Base-by-base conservation (phyloP, 2,797 vertebrate species). In the Chiroxiphia lanceolata region DNA sequence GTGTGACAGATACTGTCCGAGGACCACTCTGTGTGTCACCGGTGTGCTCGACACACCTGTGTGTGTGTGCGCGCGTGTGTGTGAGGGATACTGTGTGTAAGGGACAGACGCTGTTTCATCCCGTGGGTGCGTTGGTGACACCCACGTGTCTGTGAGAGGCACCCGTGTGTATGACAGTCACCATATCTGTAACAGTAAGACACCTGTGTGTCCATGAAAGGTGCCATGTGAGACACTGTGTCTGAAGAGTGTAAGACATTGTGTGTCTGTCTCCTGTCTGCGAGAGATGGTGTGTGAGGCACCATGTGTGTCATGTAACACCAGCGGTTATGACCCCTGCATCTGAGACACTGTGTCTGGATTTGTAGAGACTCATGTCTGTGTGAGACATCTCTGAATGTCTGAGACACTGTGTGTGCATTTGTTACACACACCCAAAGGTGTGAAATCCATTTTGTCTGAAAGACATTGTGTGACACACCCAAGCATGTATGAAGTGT, bases 271-370 rank as follows among this genome's bases (percentile, higher is more conserved):
- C 33, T 26, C 9, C 6, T 15, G 22, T 29, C n/a, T 23, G 44
- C 20, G 74, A 19, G 78, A 8, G 78, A 5, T 1, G 3, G 5
- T 13, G n/a, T 22, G 21, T 26, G 45, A 44, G 20, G 27, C 31
- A 8, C 50, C 1, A 0, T 34, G n/a, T 3, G 0, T 10, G 10
- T 15, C 69, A n/a, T 40, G 13, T 29, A 13, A 51, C 36, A 18
- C 29, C 38, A 1, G 0, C 9, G 1, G 1, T 12, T 44, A 0
- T 20, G 42, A n/a, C 8, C 17, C 20, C 10, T 10, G 45, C n/a
- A 31, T 21, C 36, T 11, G 38, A 48, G 51, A 47, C 45, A 18
- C 19, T 5, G 5, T 15, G 36, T 13, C 9, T 27, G 50, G 22
- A 0, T 53, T n/a, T 60, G 48, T 22, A 26, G 25, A 34, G 3